These are phyloP conservation scores for Drosophila kuntzei DNA, from an alignment of 2,888 invertebrate species.

Conservation along the genomic window DNA sequence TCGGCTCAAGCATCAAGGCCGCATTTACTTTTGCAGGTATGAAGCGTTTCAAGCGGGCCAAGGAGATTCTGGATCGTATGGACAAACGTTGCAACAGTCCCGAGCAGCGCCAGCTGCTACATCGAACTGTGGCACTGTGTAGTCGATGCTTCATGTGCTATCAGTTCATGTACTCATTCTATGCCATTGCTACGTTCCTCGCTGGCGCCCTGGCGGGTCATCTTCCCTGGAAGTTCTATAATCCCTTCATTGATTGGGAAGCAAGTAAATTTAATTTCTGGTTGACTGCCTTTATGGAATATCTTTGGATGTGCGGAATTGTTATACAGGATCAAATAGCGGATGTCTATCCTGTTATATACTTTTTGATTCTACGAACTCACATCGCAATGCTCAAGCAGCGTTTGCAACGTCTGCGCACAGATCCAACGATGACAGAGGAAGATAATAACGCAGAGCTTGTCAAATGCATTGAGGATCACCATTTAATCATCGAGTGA, in stretches of 20 bases:
- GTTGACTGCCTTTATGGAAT: constrained; percentile 33
- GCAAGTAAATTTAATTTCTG: constrained; percentile 27
- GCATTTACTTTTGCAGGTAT: constrained; percentile 31
- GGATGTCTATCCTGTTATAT: constrained; percentile 54
- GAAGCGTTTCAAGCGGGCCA: constrained; percentile 39
- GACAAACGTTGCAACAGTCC: constrained; percentile 38
- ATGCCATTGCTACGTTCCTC: constrained; percentile 29
- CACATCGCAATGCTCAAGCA: constrained; percentile 48
- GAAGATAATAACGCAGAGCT: constrained; percentile 47
- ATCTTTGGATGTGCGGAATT: constrained; percentile 29
- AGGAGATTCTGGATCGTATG: constrained; percentile 39
- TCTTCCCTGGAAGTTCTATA: constrained; percentile 50
- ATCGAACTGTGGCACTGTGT: constrained; percentile 28
- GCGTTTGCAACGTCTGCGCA: constrained; percentile 38
- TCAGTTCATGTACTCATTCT: constrained; percentile 29
- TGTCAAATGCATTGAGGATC: constrained; percentile 53
- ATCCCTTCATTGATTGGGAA: constrained; percentile 47
- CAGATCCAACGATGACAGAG: constrained; percentile 27
- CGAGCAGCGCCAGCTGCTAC: constrained; percentile 29
- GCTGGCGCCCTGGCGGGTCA: constrained; percentile 23
- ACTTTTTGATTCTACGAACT: constrained; percentile 39
- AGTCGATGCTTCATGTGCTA: constrained; percentile 35
- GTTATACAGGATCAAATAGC: constrained; percentile 45
- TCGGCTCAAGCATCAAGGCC: constrained; percentile 46
- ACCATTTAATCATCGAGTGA: constrained; percentile 53